phyloP scores from a whole-genome alignment of 2,797 vertebrate species.

The Leuciscus waleckii region DNA sequence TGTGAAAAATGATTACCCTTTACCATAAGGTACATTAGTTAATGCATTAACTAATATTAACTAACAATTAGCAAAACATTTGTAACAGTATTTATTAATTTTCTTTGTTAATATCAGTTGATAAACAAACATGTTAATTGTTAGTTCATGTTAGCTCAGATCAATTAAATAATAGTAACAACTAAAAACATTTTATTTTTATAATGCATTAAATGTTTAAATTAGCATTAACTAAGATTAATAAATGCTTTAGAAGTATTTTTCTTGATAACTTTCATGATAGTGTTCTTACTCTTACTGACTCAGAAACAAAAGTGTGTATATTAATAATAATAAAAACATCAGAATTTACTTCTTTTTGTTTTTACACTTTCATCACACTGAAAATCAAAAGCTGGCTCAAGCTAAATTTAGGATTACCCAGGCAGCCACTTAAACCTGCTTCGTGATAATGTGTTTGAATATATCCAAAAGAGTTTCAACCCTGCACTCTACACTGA shows the following conservation, averaged over 20 bases:
- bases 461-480: neutral
- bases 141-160: neutral
- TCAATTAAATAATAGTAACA: neutral
- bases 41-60: neutral
- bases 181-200: neutral
- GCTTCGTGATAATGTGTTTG: neutral
- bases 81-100: neutral
- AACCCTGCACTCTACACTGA: conserved; percentile 11
- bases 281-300: too few species aligned
- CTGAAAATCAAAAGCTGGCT: neutral
- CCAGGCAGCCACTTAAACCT: conserved; percentile 24
- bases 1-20: too few species aligned
- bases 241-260: neutral
- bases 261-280: neutral
- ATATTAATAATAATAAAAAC: neutral
- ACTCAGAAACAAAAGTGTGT: neutral
- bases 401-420: neutral
- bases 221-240: neutral
- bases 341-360: neutral
- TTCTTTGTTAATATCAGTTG: neutral
- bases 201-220: neutral
- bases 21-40: neutral
- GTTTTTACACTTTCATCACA: neutral
- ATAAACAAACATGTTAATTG: neutral
- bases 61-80: neutral